Base-by-base conservation (phyloP, 2,888 invertebrate species). In the Allolobophora icterica region DNA sequence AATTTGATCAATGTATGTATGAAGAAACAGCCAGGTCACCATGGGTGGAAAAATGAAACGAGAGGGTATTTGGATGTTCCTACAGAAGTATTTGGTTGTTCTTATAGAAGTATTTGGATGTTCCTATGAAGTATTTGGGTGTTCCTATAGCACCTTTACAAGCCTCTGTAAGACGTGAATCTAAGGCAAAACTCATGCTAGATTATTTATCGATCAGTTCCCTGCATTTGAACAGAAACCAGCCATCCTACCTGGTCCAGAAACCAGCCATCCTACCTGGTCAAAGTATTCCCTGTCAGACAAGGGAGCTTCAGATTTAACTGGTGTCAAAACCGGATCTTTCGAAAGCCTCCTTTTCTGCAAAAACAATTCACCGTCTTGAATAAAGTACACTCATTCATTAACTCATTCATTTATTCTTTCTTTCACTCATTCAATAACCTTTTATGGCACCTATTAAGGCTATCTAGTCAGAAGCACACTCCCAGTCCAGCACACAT, bases 221-320 rank as follows among this genome's bases (percentile, higher is more conserved):
- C 52, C 11, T 52, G 52, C 24, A 24, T 24, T 13, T 24, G 24
- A 24, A 2, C 24, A 52, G 6, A 52, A 71, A n/a, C 8, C 71
- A 30, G n/a, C 8, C 52, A 71, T 34, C 34, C 87, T 35, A 87
- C 87, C 87, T 87, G 87, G 38, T 87, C 87, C 24, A 52, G 6
- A 52, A 71, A n/a, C 8, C 71, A 30, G n/a, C 8, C 52, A 71
- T 34, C 34, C 87, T 35, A 87, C 87, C 87, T 87, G 87, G 38
- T 87, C 87, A 87, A 87, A 87, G 38, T 87, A 87, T 87, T 87
- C 87, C 38, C 34, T 34, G 87, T 87, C 34, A 21, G 87, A 35
- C 21, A 87, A 8, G 19, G 38, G 34, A 21, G 35, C 87, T 87
- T 87, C 87, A 1, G 35, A 21, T 17, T 87, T 87, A 17, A 87